Conservation (phyloP, 2,797 vertebrate genomes). For the Sebastes trivittatus region DNA sequence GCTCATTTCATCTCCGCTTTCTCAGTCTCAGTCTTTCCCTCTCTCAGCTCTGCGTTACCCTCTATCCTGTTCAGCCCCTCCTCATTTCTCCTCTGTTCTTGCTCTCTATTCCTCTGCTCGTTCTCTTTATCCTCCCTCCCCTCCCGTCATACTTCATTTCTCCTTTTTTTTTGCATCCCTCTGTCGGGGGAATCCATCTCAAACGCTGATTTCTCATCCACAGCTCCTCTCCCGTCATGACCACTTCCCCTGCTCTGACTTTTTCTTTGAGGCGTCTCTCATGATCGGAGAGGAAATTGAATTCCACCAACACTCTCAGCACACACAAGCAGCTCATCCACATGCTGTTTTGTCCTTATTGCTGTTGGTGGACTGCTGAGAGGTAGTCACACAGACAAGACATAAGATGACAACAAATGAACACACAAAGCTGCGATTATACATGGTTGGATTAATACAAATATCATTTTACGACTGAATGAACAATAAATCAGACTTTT, state of each 20-base stretch:
- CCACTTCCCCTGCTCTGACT: slow-evolving; percentile 11
- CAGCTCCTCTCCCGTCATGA: slow-evolving; percentile 15
- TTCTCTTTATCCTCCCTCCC: slow-evolving; percentile 5
- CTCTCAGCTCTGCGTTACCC: slow-evolving; percentile 19
- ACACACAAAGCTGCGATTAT: background rate
- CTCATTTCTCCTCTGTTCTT: slow-evolving; percentile 19
- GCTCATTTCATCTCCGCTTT: slow-evolving; percentile 34
- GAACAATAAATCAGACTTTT: slow-evolving; percentile 15
- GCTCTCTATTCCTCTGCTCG: slow-evolving; percentile 6
- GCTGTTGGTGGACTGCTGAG: background rate
- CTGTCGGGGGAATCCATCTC: slow-evolving; percentile 35
- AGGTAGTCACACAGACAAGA: background rate
- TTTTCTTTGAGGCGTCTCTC: slow-evolving; percentile 17
- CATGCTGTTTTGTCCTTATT: background rate
- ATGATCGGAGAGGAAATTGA: slow-evolving; percentile 39
- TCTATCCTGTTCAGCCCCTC: background rate
- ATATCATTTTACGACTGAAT: slow-evolving; percentile 21
- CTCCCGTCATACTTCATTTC: slow-evolving; percentile 26
- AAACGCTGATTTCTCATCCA: slow-evolving; percentile 34
- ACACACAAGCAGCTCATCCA: background rate
- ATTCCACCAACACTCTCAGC: slow-evolving; percentile 21
- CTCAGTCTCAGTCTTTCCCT: background rate
- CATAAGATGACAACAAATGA: slow-evolving; percentile 1
- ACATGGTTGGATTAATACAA: background rate
- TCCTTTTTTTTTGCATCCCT: slow-evolving; percentile 34